Percentiles rank a stretch among this genome's conserved stretches.
These are phyloP conservation scores for Daphoenositta chrysoptera DNA, from an alignment of 2,113 vertebrate genomes.

Conservation along the genomic window DNA sequence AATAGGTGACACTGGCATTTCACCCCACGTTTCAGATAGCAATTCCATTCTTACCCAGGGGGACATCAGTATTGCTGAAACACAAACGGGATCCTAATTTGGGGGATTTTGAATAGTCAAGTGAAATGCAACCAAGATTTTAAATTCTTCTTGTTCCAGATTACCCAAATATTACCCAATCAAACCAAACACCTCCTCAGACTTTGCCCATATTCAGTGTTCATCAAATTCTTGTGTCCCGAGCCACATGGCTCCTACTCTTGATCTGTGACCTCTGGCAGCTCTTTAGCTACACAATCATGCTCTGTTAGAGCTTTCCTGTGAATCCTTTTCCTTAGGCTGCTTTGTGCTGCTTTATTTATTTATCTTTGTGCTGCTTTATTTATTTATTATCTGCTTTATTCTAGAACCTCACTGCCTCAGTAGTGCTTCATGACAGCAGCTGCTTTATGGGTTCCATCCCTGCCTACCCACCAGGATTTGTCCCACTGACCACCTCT, in stretches of 20 bases:
- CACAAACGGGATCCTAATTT: not conserved
- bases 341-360: not conserved
- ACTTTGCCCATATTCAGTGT: not conserved
- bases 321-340: not conserved
- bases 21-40: not conserved
- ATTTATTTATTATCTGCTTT: too few species aligned
- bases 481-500: not conserved
- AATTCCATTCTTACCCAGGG: not conserved
- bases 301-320: not conserved
- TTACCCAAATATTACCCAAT: not conserved
- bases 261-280: not conserved
- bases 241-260: not conserved
- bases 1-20: not conserved
- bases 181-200: not conserved
- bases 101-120: not conserved
- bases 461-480: not conserved
- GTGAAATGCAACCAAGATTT: not conserved
- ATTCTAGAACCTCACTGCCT: not conserved
- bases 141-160: not conserved
- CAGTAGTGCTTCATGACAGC: accelerated
- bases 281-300: not conserved
- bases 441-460: not conserved
- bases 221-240: not conserved
- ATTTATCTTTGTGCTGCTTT: not conserved
- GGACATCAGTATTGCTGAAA: not conserved